phyloP scores from a whole-genome alignment of 2,888 invertebrate species.

The Elaeidobius kamerunicus region DNA sequence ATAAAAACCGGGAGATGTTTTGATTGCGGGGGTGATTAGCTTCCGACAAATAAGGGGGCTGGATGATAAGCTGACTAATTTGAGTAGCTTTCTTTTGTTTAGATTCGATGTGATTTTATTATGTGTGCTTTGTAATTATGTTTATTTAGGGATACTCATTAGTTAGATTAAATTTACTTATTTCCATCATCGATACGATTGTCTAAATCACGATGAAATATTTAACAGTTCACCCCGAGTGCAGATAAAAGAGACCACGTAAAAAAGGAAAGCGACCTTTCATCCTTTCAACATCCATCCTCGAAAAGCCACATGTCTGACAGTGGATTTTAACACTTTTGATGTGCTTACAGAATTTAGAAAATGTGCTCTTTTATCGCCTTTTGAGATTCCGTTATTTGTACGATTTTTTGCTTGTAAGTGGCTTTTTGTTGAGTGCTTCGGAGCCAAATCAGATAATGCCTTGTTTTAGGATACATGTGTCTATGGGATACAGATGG shows the following conservation, averaged over 20 bases:
- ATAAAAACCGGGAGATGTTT: slow-evolving; percentile 22
- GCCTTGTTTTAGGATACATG: slow-evolving; percentile 5
- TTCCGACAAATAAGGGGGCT: slow-evolving; percentile 10
- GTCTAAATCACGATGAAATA: slow-evolving; percentile 5
- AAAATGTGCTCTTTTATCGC: slow-evolving; percentile 25
- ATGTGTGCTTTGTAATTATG: no score
- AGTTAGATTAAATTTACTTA: no score
- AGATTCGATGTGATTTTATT: no score
- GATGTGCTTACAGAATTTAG: slow-evolving; percentile 22
- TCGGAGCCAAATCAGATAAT: background rate
- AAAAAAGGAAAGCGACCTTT: slow-evolving; percentile 17
- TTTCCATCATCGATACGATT: background rate
- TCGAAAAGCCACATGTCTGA: slow-evolving; percentile 21
- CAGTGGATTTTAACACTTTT: slow-evolving; percentile 26
- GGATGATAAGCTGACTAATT: slow-evolving; percentile 9
- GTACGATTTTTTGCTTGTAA: slow-evolving; percentile 20
- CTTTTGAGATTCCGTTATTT: slow-evolving; percentile 17
- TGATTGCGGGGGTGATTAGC: slow-evolving; percentile 26
- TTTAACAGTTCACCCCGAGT: slow-evolving; percentile 5
- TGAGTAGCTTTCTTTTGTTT: background rate
- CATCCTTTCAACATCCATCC: slow-evolving; percentile 13
- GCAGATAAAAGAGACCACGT: slow-evolving; percentile 19
- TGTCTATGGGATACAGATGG: no score
- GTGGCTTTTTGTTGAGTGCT: slow-evolving; percentile 16
- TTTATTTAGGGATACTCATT: no score